phyloP scores from a whole-genome alignment of 2,797 vertebrate species.

The Mallotus villosus region DNA sequence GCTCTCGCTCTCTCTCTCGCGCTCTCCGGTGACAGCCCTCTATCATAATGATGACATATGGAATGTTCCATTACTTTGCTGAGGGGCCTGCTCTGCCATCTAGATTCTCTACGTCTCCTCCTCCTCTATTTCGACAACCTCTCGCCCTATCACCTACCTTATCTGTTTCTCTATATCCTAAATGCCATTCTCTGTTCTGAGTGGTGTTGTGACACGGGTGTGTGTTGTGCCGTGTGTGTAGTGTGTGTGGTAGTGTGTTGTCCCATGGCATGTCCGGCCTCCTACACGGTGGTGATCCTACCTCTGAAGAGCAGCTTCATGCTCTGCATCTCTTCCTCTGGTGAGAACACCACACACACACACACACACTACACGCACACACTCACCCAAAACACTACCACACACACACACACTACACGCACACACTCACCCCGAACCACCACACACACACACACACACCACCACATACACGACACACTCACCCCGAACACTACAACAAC shows the following conservation, averaged over 20 bases:
- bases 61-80: slow-evolving; percentile 73
- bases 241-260: slow-evolving; percentile 45
- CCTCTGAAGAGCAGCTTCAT: slow-evolving; percentile 75
- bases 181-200: slow-evolving; percentile 5
- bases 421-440: too few relatives aligned
- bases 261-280: slow-evolving; percentile 72
- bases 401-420: too few relatives aligned
- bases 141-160: slow-evolving; percentile 5
- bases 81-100: slow-evolving; percentile 43
- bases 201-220: not conserved
- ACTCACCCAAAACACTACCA: too few relatives aligned
- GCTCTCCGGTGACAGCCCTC: slow-evolving; percentile 47
- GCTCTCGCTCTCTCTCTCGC: slow-evolving; percentile 6
- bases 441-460: too few relatives aligned
- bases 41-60: slow-evolving; percentile 68
- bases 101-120: slow-evolving; percentile 27
- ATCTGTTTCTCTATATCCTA: slow-evolving; percentile 16
- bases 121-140: slow-evolving; percentile 28
- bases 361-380: too few relatives aligned
- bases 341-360: slow-evolving; percentile 58
- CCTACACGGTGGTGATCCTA: slow-evolving; percentile 80
- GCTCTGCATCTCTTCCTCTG: slow-evolving; percentile 78
- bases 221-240: slow-evolving; percentile 42
- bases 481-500: too few relatives aligned
- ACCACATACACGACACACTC: too few relatives aligned